Base-by-base conservation (phyloP, 2,113 vertebrate species). In the Scalopus aquaticus region DNA sequence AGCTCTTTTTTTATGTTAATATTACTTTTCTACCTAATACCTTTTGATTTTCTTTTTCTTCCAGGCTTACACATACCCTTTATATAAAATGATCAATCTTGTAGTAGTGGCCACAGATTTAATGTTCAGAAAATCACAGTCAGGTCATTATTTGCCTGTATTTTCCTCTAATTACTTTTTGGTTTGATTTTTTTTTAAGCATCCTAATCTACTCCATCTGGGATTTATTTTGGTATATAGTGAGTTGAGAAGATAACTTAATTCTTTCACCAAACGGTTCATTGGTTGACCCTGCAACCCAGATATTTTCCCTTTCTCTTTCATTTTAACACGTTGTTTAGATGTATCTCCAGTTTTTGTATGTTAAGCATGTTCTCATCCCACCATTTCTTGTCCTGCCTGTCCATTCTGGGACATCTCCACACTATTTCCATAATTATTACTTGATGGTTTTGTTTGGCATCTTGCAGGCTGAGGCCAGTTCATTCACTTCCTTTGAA, bases 11-110 rank as follows among this genome's bases (percentile, higher is more conserved):
- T 67, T 32, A 32, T 64, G 46, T 56, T 77, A 35, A 13, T 20
- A 20, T 88, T 77, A 62, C 58, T 80, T 93, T 84, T 73, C 15
- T 77, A 30, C 32, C 37, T 51, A 60, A 58, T 7, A 26, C 46
- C 91, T 49, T 90, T 93, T 87, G 76, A 46, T 88, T 90, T 80
- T 88, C 62, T 78, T 81, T 91, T 39, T 79, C 0, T 60, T 82
- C 67, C 81, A 85, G 49, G 76, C n/a, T 67, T 62, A 44, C 3
- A 32, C 2, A 65, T 56, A 42, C 19, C 39, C 94, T 94, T 84
- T 72, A 54, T 67, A 12, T 64, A 86, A 95, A 80, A 51, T 24
- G 11, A 16, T 56, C 42, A 51, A 37, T 91, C 51, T 84, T 65
- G 6, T 51, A 56, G 26, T 65, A 42, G 88, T 35, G 84, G 73